These are phyloP conservation scores for Hozukius guyotensis DNA, from an alignment of 2,797 vertebrate genomes.

Conservation along the genomic window DNA sequence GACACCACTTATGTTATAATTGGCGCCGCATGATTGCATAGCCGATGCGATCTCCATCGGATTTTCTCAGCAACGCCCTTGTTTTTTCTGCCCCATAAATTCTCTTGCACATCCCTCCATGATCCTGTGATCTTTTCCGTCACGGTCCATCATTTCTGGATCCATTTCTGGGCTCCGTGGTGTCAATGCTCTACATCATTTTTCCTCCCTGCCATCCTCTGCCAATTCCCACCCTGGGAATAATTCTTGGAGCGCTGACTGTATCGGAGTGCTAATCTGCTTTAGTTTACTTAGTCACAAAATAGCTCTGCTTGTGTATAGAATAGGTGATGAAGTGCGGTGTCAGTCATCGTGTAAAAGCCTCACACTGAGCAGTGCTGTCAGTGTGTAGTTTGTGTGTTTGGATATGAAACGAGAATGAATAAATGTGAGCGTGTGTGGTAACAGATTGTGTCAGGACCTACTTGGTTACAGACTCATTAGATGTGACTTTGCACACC, in stretches of 20 bases:
- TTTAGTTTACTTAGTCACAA: slow-evolving; percentile 3
- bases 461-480: slow-evolving; percentile 30
- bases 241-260: background rate
- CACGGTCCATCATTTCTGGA: background rate
- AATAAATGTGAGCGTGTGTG: background rate
- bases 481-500: slow-evolving; percentile 11
- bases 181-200: background rate
- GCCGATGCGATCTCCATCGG: background rate
- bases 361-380: background rate
- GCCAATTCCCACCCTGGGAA: background rate
- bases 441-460: slow-evolving; percentile 51
- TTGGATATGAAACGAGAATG: background rate
- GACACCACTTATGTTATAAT: background rate
- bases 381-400: slow-evolving; percentile 1
- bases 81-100: slow-evolving; percentile 13
- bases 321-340: background rate
- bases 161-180: background rate
- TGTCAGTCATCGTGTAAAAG: slow-evolving; percentile 19
- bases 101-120: background rate
- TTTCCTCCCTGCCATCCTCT: background rate
- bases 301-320: background rate
- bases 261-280: background rate
- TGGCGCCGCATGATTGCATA: background rate
- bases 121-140: background rate
- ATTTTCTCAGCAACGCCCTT: background rate